phyloP scores from a whole-genome alignment of 1,140 invertebrate species.

The Agrypnia vestita region DNA sequence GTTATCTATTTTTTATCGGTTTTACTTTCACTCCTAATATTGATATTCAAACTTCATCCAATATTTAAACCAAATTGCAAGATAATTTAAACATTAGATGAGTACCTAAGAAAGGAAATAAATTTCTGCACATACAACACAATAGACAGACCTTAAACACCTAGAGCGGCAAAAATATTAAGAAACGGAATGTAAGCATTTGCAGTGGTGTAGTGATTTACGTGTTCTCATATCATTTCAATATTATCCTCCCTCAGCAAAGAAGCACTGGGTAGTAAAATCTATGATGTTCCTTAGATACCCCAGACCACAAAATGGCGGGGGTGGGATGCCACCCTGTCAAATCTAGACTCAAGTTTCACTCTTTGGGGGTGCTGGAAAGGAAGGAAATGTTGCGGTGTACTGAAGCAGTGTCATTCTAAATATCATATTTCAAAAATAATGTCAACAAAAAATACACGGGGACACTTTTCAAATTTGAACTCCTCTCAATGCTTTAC shows the following conservation, averaged over 20 bases:
- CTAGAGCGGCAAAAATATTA: too few species aligned
- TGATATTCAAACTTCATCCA: too few species aligned
- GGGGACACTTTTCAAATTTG: too few species aligned
- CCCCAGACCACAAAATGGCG: slow-evolving; percentile 16
- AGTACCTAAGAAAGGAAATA: too few species aligned
- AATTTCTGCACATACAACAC: too few species aligned
- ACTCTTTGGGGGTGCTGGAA: not conserved
- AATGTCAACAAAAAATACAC: slow-evolving; percentile 1
- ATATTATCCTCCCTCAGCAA: not conserved
- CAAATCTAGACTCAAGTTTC: slow-evolving; percentile 12
- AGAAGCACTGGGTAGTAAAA: not conserved
- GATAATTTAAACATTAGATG: too few species aligned
- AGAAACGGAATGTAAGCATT: too few species aligned
- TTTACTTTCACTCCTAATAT: too few species aligned
- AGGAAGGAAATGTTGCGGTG: slow-evolving; percentile 12
- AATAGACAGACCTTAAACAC: too few species aligned
- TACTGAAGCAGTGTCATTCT: slow-evolving; percentile 6
- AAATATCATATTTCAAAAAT: slow-evolving; percentile 21
- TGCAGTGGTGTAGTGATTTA: not conserved
- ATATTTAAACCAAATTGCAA: too few species aligned
- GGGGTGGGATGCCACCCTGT: not conserved
- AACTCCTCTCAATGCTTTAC: too few species aligned
- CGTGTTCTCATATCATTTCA: not conserved
- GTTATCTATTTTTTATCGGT: too few species aligned
- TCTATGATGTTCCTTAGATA: not conserved